These are phyloP conservation scores for Mizuhopecten yessoensis DNA, from an alignment of 1,140 invertebrate species.

Conservation along the genomic window DNA sequence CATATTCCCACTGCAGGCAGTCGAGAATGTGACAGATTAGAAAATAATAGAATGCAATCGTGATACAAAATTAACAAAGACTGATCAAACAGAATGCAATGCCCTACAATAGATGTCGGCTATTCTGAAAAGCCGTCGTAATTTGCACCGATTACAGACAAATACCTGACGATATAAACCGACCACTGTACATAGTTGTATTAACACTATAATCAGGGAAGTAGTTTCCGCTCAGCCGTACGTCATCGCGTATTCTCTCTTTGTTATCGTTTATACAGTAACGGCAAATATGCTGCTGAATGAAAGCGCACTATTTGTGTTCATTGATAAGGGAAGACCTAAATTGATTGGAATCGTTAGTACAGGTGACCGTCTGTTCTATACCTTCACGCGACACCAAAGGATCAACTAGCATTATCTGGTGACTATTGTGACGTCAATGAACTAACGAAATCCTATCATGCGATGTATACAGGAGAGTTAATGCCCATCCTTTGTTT, in stretches of 20 bases:
- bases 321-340: not conserved
- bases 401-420: too few species aligned
- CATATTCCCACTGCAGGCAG: not conserved
- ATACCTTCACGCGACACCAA: too few species aligned
- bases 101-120: not conserved
- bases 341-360: not conserved
- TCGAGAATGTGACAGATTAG: not conserved
- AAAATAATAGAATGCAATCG: not conserved
- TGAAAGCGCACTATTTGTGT: not conserved
- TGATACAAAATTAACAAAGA: slow-evolving; percentile 7
- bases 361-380: too few species aligned
- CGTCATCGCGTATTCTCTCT: not conserved
- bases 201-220: not conserved
- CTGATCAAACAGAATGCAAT: not conserved
- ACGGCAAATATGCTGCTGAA: not conserved
- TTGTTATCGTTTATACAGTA: too few species aligned
- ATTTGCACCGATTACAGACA: not conserved
- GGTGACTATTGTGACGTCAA: too few species aligned
- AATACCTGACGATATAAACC: not conserved
- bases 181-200: not conserved
- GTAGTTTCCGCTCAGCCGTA: not conserved
- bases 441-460: too few species aligned
- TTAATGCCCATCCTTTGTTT: not conserved
- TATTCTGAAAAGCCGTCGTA: not conserved
- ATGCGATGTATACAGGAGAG: not conserved